These are phyloP conservation scores for Allacma fusca DNA, from an alignment of 2,888 invertebrate genomes.

Conservation along the genomic window DNA sequence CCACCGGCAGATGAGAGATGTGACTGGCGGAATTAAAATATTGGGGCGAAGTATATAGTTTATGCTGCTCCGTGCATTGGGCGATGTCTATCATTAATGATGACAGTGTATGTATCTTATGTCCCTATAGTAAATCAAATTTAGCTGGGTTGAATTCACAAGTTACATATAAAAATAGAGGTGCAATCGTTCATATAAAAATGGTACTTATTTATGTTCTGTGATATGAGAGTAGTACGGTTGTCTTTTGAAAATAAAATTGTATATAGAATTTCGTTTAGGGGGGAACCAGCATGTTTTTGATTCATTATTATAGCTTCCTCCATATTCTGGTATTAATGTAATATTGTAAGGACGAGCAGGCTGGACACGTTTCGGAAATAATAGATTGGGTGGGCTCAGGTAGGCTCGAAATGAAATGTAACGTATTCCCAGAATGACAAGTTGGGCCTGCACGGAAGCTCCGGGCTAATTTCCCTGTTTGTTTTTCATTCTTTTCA, in stretches of 20 bases:
- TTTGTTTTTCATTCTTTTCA: constrained; percentile 28
- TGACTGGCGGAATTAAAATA: constrained; percentile 21
- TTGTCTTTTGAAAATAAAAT: too few relatives aligned
- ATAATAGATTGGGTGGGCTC: constrained; percentile 40
- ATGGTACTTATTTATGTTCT: too few relatives aligned
- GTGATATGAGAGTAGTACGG: too few relatives aligned
- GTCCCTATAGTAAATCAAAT: too few relatives aligned
- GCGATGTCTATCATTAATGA: too few relatives aligned
- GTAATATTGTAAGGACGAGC: neutral
- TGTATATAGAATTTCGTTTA: neutral
- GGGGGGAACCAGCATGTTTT: constrained; percentile 20
- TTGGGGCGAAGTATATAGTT: neutral
- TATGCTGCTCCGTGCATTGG: neutral
- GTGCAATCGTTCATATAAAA: too few relatives aligned
- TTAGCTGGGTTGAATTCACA: too few relatives aligned
- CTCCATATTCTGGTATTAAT: too few relatives aligned
- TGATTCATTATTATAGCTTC: constrained; percentile 4
- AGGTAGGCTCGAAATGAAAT: neutral
- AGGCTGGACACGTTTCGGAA: constrained; percentile 31
- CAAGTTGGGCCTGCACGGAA: constrained; percentile 28
- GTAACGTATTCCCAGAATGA: neutral
- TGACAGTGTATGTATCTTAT: too few relatives aligned
- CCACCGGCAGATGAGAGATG: neutral
- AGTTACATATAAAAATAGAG: too few relatives aligned
- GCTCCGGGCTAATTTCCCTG: constrained; percentile 39